Evolutionary conservation across 2,113 vertebrate genomes (phyloP).

Genomic region (Xerus inauris): DNA sequence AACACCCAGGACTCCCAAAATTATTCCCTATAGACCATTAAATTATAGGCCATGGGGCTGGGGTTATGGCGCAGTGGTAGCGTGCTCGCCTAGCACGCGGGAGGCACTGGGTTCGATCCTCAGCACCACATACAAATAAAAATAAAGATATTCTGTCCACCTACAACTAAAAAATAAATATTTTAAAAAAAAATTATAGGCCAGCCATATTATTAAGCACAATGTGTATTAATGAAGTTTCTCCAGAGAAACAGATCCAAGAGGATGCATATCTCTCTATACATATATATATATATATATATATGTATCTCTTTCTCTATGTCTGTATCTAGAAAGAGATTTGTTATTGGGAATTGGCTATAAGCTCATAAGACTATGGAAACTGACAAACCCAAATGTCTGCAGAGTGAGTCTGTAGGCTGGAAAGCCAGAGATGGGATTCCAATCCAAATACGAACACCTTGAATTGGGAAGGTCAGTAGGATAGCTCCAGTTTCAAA

Average conservation of each 20-base stretch:
- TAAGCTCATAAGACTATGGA: neutral
- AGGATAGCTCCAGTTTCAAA: no score
- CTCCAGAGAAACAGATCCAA: neutral
- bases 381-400: neutral
- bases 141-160: no score
- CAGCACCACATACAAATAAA: no score
- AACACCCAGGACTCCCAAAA: neutral
- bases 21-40: neutral
- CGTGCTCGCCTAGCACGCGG: no score
- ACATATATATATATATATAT: no score
- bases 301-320: neutral
- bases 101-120: no score
- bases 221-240: neutral
- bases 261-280: neutral
- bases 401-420: neutral
- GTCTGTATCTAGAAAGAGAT: neutral
- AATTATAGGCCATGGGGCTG: no score
- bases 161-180: no score
- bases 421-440: neutral
- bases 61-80: no score
- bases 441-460: neutral
- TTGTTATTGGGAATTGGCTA: neutral
- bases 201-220: neutral
- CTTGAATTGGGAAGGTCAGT: no score
- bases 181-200: neutral